phyloP scores from a whole-genome alignment of 1,140 invertebrate genomes.

The Penaeus chinensis region DNA sequence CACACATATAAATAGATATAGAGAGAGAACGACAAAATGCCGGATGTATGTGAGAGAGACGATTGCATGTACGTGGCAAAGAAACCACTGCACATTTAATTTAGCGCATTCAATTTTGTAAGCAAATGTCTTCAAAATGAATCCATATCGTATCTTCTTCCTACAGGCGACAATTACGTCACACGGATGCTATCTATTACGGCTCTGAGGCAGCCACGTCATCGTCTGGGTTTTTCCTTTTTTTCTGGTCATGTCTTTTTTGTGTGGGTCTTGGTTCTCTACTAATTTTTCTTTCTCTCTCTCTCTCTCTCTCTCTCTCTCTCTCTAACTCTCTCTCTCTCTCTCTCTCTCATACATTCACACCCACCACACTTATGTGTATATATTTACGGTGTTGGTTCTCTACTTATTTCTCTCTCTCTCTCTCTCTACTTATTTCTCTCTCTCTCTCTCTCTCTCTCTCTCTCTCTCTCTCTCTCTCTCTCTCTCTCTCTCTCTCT shows the following conservation, averaged over 20 bases:
- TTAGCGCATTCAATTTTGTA: no score
- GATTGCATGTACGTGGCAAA: no score
- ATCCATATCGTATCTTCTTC: no score
- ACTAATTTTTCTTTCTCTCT: background rate
- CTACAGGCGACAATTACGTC: no score
- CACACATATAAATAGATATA: background rate
- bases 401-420: background rate
- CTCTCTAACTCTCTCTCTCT: background rate
- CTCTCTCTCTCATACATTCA: conserved; percentile 4
- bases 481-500: background rate
- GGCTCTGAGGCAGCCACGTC: no score
- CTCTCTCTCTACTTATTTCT: background rate
- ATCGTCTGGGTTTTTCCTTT: background rate
- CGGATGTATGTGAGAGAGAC: no score
- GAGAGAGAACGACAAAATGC: background rate
- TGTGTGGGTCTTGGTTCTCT: background rate
- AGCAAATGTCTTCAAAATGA: no score
- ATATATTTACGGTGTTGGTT: no score
- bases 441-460: background rate
- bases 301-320: background rate
- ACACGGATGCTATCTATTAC: no score
- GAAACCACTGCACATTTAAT: no score
- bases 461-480: background rate
- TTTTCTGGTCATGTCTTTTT: background rate
- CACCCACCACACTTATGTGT: no score